Evolutionary conservation across 92 coral and sea anemone species (phyloP).

Genomic region (Isaurus tuberculatus): DNA sequence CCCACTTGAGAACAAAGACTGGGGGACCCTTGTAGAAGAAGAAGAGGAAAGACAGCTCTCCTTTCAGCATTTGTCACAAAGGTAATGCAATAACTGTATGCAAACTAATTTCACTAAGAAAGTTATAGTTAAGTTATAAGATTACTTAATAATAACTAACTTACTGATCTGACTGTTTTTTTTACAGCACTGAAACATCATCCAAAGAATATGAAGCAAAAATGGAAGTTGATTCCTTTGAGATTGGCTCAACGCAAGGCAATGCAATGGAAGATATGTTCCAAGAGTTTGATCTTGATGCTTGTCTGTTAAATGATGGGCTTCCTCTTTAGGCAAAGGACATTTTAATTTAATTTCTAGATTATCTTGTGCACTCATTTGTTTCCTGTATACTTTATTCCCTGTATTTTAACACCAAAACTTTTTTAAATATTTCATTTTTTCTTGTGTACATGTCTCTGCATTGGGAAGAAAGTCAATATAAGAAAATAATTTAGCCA

Average conservation of each 20-base stretch:
- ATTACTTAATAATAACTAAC: too few species aligned
- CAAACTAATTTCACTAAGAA: too few species aligned
- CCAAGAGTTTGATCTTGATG: conserved; percentile 76
- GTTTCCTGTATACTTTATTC: too few species aligned
- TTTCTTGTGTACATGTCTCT: too few species aligned
- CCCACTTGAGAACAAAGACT: background rate
- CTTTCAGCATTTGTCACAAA: background rate
- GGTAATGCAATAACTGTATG: background rate
- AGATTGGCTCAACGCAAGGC: conserved; percentile 60
- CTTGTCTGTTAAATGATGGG: conserved; percentile 81
- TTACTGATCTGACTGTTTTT: background rate
- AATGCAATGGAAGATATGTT: conserved; percentile 78
- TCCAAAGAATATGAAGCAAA: conserved; percentile 41
- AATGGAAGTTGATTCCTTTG: conserved; percentile 54
- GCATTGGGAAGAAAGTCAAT: too few species aligned
- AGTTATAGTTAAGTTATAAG: too few species aligned
- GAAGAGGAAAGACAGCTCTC: background rate
- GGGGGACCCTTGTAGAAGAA: conserved; percentile 15
- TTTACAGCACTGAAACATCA: background rate
- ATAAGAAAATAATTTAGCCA: too few species aligned
- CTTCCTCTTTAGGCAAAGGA: conserved; percentile 73
- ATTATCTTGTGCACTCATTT: too few species aligned
- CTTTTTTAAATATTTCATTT: too few species aligned
- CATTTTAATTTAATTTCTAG: too few species aligned
- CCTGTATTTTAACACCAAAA: too few species aligned